Evolutionary conservation across 2,797 vertebrate species (phyloP), one percentile per base, ranked within the genome.

Genomic region (Staurois parvus): DNA sequence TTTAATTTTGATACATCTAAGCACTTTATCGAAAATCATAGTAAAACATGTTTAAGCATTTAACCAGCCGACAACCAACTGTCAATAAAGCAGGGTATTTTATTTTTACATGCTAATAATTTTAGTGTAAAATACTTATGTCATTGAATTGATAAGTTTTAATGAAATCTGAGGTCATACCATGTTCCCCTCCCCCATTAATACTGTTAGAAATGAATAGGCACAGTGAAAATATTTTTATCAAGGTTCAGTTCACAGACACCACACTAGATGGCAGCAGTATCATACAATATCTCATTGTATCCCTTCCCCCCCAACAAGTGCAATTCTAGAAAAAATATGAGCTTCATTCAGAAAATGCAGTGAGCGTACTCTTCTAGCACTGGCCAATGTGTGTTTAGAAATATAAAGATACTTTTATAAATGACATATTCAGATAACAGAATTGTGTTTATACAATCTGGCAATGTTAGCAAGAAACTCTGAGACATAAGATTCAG

Each of bases 251-350:
- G 62, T 67, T 72, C 76, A 32, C 42, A 86, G 85, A 83, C 37
- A 29, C 59, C 56, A 64, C 85, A 83, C 85, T 86, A 86, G 85
- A 83, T 86, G 85, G 85, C 85, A 83, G 68, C 72, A 52, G 73
- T 74, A 79, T 42, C 75, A 83, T 83, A 52, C 45, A 34, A 29
- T 37, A 83, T 24, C 2, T 56, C 72, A 4, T 72, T 5, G 24
- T 4, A 45, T 37, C 80, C 85, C 80, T 73, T 78, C 85, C 80
- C 85, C 80, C 74, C 80, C 74, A 83, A 28, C 7, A 37, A 68
- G 67, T 86, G 66, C 62, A 72, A 86, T 72, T 78, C 80, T 86
- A 83, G 56, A 28, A 79, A 42, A 78, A 73, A 73, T 72, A 67
- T 34, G 29, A 67, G 24, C 67, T 83, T 79, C 73, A 86, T 82